Evolutionary conservation across 2,113 vertebrate species (phyloP).

Genomic region (Hypomesus transpacificus): DNA sequence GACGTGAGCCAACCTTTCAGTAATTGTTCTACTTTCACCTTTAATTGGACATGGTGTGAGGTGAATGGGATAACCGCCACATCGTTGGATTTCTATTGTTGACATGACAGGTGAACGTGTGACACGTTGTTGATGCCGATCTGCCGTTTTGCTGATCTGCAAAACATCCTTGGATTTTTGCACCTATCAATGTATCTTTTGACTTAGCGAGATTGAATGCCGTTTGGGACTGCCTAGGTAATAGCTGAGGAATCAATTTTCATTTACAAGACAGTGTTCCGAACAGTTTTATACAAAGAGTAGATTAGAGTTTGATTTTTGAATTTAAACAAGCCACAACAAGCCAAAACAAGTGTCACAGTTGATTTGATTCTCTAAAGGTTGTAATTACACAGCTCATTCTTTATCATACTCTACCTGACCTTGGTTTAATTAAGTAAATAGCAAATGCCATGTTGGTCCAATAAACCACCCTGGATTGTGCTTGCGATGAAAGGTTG

Average conservation of each 20-base stretch:
- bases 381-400: background rate
- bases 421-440: background rate
- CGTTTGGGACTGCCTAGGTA: slow-evolving; percentile 9
- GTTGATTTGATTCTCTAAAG: background rate
- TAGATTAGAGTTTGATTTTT: background rate
- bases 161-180: slow-evolving; percentile 2
- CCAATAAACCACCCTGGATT: too few relatives aligned
- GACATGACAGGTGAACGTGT: background rate
- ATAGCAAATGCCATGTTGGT: background rate
- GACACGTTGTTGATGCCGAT: background rate
- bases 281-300: background rate
- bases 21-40: slow-evolving; percentile 56
- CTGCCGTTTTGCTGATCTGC: too few relatives aligned
- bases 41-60: slow-evolving; percentile 58
- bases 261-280: slow-evolving; percentile 27
- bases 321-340: background rate
- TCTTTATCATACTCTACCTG: background rate
- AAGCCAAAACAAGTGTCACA: background rate
- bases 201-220: slow-evolving; percentile 9
- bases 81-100: background rate
- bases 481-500: too few relatives aligned
- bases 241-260: slow-evolving; percentile 16
- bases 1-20: slow-evolving; percentile 56
- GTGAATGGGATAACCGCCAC: slow-evolving; percentile 41
- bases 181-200: slow-evolving; percentile 20